Evolutionary conservation across 2,888 invertebrate species (phyloP).

Genomic region (Helobdella robusta): DNA sequence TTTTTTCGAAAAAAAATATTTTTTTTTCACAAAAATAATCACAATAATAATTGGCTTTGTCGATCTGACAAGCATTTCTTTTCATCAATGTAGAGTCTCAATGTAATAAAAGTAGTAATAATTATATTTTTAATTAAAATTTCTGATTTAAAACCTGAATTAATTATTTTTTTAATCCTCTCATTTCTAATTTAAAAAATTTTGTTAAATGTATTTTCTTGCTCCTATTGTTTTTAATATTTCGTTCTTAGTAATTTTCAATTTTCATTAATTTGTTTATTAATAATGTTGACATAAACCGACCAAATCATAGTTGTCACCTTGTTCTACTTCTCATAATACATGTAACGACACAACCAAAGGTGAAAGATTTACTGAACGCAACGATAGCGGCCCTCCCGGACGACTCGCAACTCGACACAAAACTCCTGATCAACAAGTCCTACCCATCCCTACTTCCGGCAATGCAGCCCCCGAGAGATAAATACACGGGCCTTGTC

Average conservation of each 20-base stretch:
- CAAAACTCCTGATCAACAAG: constrained; percentile 65
- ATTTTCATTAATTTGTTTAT: neutral
- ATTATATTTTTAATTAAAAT: neutral
- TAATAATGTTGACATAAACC: too few species aligned
- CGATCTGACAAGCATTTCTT: neutral
- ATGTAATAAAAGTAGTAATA: neutral
- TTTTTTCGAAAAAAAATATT: neutral
- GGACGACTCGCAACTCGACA: constrained; percentile 52
- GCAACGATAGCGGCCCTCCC: constrained; percentile 55
- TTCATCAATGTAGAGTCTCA: neutral
- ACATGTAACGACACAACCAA: too few species aligned
- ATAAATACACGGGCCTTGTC: neutral
- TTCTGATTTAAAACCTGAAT: neutral
- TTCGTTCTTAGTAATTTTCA: neutral
- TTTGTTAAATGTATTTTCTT: too few species aligned
- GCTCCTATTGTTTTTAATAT: too few species aligned
- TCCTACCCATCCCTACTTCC: neutral
- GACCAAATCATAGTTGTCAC: too few species aligned
- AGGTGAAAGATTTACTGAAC: constrained; percentile 63
- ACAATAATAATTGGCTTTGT: neutral
- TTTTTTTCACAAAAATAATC: neutral
- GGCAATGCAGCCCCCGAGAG: neutral
- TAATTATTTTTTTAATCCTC: too few species aligned
- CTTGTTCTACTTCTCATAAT: too few species aligned
- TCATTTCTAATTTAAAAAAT: too few species aligned